Percentiles rank a stretch among this genome's conserved stretches.
Conservation (phyloP, 2,113 vertebrate species). For the Rhabdornis inornatus region DNA sequence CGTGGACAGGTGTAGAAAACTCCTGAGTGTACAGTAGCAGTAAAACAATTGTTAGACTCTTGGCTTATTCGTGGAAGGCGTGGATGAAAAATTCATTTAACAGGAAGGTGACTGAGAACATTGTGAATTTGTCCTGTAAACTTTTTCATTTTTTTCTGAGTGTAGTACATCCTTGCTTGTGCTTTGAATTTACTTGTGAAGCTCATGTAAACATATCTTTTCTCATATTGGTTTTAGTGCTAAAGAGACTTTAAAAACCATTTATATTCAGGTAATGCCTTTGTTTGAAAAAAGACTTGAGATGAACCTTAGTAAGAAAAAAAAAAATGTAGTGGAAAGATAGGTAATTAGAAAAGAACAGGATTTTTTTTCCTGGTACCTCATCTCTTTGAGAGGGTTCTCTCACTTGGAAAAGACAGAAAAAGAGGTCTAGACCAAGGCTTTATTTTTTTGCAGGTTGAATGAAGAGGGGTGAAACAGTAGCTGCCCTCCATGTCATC, state of each 20-base stretch:
- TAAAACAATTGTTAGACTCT: not conserved
- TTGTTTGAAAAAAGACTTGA: not conserved
- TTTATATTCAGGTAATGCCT: not conserved
- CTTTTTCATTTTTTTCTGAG: not conserved
- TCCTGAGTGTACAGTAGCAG: not conserved
- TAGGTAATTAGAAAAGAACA: not conserved
- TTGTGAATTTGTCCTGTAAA: not conserved
- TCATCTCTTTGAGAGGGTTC: not conserved
- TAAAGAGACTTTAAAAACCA: not conserved
- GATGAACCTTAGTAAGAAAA: not conserved
- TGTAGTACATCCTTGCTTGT: not conserved
- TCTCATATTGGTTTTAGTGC: not conserved
- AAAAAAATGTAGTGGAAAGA: not conserved
- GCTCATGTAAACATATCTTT: not conserved
- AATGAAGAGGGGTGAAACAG: not conserved
- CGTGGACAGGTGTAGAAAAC: not conserved
- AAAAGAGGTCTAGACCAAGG: not conserved
- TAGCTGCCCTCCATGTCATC: not conserved
- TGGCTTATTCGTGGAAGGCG: accelerated
- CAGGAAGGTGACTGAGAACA: not conserved
- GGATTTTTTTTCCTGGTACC: not conserved
- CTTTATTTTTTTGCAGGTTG: not conserved
- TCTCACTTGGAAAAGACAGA: not conserved
- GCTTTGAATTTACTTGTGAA: not conserved
- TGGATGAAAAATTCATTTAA: not conserved